Conservation (phyloP, 2,797 vertebrate genomes). For the Erethizon dorsatum region DNA sequence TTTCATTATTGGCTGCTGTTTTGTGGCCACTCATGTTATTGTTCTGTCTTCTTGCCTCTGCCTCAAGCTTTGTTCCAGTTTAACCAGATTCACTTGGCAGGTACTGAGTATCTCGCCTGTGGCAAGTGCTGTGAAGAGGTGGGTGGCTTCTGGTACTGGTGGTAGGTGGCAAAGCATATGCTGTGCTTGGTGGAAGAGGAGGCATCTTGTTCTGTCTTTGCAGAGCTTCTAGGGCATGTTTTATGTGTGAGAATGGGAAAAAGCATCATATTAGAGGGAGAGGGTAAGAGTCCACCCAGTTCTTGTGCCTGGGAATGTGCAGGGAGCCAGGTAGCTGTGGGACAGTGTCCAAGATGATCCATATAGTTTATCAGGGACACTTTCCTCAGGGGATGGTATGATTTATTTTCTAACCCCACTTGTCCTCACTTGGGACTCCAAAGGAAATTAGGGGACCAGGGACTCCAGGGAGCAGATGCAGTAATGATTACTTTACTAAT, state of each 20-base stretch:
- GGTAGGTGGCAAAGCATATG: neutral
- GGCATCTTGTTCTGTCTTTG: neutral
- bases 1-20: neutral
- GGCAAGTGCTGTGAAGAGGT: neutral
- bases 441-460: neutral
- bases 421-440: neutral
- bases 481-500: neutral
- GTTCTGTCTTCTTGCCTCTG: neutral
- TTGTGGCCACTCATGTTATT: neutral
- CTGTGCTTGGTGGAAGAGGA: neutral
- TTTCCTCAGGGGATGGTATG: neutral
- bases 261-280: neutral
- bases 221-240: neutral
- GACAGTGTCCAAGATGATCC: neutral
- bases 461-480: neutral
- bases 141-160: neutral
- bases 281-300: neutral
- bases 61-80: neutral
- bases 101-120: neutral
- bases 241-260: neutral
- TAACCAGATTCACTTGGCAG: neutral
- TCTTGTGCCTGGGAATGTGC: neutral
- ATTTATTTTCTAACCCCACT: neutral
- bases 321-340: neutral
- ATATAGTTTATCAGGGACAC: neutral